These are phyloP conservation scores for Gibbula magus DNA, from an alignment of 2,888 invertebrate species.

Conservation along the genomic window DNA sequence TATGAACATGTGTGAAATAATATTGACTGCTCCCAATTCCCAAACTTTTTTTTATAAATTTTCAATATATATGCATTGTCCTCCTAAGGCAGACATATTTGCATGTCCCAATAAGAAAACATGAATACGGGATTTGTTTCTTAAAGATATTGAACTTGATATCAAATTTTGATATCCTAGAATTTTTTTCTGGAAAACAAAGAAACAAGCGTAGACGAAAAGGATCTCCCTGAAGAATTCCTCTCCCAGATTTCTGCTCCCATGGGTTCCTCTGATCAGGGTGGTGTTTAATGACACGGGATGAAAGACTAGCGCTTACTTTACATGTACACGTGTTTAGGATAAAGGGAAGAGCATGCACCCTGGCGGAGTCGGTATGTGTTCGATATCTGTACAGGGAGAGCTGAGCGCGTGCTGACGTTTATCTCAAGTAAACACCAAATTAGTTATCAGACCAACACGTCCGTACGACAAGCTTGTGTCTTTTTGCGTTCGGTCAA, in stretches of 20 bases:
- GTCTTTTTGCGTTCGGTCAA: conserved; percentile 4
- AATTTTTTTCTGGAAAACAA: too few relatives aligned
- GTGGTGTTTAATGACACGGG: conserved; percentile 15
- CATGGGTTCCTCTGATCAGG: conserved; percentile 9
- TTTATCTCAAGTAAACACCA: conserved; percentile 8
- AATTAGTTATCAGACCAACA: conserved; percentile 7
- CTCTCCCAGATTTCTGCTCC: conserved; percentile 12
- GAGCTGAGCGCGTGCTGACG: conserved; percentile 4
- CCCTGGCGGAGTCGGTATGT: background rate
- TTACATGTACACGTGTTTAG: conserved; percentile 7
- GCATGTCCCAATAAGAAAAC: too few relatives aligned
- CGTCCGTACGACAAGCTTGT: background rate
- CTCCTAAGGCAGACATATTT: too few relatives aligned
- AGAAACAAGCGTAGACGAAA: too few relatives aligned
- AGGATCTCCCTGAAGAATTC: background rate
- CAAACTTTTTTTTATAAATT: too few relatives aligned
- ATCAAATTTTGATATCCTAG: too few relatives aligned
- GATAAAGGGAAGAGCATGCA: background rate
- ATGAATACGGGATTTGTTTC: too few relatives aligned
- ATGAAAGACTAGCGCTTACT: conserved; percentile 3
- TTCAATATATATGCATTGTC: too few relatives aligned
- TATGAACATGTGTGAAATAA: too few relatives aligned
- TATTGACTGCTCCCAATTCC: too few relatives aligned
- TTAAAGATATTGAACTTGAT: too few relatives aligned
- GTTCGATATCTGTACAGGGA: background rate